Evolutionary conservation across 2,797 vertebrate genomes (phyloP), one percentile per base, ranked within the genome.

Genomic region (Euthynnus affinis): DNA sequence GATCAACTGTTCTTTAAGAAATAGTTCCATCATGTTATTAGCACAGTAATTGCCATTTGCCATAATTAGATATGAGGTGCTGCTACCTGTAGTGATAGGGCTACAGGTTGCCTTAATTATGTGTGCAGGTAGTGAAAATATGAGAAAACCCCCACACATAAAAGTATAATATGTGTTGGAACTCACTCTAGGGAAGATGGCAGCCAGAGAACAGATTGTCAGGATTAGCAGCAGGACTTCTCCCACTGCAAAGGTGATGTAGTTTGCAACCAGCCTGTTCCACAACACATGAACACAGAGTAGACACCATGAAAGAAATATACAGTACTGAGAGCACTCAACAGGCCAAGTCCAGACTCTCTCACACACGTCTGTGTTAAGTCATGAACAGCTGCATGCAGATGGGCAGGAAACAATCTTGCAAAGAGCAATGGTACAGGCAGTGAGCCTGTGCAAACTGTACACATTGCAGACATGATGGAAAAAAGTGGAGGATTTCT

Each of bases 131-230:
- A 17, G 12, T 49, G 34, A 44, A 68, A 64, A 53, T 20, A 53
- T 20, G 44, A 42, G 10, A 67, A 34, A 46, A 20, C 49, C 46
- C 14, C 32, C 2, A 27, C 13, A 20, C 32, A 17, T 48, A 46
- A 63, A 70, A 14, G 37, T 6, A n/a, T 25, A 64, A 55, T 59
- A 0, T 13, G 46, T 67, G 23, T n/a, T 70, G 44, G 12, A 22
- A 93, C 95, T 95, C 92, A 99, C 98, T 95, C 96, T 91, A 14
- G 98, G 97, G 71, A 98, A 98, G 89, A 99, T 97, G 92, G 98
- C 97, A 0, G 98, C 98, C 89, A 99, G 84, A 0, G 97, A 98
- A 77, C 98, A 98, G 91, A 98, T 59, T 0, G 98, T 99, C 85
- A 99, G 92, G 79, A 97, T 86, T 46, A 99, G 94, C 65, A 99